These are phyloP conservation scores for Stenoptilia bipunctidactyla DNA, from an alignment of 2,888 invertebrate genomes.

Conservation along the genomic window DNA sequence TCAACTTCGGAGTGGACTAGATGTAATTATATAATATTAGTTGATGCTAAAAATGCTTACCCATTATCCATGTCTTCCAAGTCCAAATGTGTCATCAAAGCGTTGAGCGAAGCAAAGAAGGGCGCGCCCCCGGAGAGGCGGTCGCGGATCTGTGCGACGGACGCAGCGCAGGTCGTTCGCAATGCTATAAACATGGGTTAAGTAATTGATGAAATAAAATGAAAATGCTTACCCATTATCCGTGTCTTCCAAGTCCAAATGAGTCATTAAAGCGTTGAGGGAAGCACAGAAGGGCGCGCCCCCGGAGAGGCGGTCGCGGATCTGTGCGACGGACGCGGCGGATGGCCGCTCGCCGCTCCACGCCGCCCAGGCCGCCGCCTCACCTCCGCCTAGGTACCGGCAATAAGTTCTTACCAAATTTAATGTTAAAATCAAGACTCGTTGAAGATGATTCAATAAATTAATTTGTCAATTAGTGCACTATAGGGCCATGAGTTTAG, in stretches of 20 bases:
- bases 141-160: conserved; percentile 40
- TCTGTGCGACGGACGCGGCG: conserved; percentile 39
- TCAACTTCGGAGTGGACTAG: too few relatives aligned
- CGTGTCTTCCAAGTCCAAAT: conserved; percentile 77
- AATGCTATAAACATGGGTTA: too few relatives aligned
- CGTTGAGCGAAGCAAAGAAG: conserved; percentile 79
- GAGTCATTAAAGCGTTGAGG: conserved; percentile 75
- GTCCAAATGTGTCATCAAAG: conserved; percentile 77
- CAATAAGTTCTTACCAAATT: too few relatives aligned
- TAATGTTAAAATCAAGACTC: too few relatives aligned
- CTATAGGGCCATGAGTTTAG: too few relatives aligned
- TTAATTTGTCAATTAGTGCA: too few relatives aligned
- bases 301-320: conserved; percentile 35
- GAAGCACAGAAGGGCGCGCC: conserved; percentile 77
- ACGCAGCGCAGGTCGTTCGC: conserved; percentile 40
- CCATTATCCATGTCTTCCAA: conserved; percentile 63
- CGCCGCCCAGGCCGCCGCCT: conserved; percentile 52
- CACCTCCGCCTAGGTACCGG: conserved; percentile 46
- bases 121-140: conserved; percentile 51
- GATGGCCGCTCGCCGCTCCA: conserved; percentile 50
- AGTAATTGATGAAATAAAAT: too few relatives aligned
- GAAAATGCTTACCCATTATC: not conserved
- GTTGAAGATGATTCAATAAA: too few relatives aligned
- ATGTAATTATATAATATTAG: too few relatives aligned
- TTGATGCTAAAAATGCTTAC: too few relatives aligned